phyloP scores from a whole-genome alignment of 1,140 invertebrate genomes.

The Drosophila obscura region DNA sequence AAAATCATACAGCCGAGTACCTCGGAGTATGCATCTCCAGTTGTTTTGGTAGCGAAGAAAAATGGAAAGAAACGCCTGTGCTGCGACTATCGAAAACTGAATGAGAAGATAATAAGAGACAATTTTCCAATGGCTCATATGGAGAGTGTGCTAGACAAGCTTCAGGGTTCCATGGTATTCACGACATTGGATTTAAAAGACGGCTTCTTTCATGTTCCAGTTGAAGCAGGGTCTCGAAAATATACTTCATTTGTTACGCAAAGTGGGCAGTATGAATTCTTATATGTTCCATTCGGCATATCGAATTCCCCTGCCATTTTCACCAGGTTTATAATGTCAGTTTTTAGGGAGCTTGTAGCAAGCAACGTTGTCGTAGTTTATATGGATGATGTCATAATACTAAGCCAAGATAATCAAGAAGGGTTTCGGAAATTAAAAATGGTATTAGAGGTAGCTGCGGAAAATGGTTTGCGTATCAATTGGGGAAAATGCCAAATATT shows the following conservation, averaged over 20 bases:
- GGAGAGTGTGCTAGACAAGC: too few species aligned
- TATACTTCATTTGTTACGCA: neutral
- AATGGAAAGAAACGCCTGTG: too few species aligned
- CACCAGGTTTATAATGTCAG: neutral
- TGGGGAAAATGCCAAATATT: constrained; percentile 1
- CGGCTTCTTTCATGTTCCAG: neutral
- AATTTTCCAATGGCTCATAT: too few species aligned
- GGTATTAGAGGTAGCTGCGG: neutral
- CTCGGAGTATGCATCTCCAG: too few species aligned
- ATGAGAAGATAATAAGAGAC: too few species aligned
- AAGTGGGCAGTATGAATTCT: neutral
- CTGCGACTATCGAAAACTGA: too few species aligned
- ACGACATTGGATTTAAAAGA: neutral
- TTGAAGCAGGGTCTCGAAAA: neutral
- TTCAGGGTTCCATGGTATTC: neutral
- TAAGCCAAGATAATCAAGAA: neutral
- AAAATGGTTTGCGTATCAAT: neutral
- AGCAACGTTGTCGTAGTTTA: neutral
- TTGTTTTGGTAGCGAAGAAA: too few species aligned
- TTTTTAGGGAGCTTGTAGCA: too few species aligned
- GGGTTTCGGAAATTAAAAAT: neutral
- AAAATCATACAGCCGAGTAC: too few species aligned
- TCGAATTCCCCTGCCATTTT: too few species aligned
- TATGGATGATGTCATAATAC: neutral
- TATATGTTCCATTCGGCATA: neutral